Evolutionary conservation across 2,888 invertebrate genomes (phyloP).

Genomic region (Trachelus stipa): DNA sequence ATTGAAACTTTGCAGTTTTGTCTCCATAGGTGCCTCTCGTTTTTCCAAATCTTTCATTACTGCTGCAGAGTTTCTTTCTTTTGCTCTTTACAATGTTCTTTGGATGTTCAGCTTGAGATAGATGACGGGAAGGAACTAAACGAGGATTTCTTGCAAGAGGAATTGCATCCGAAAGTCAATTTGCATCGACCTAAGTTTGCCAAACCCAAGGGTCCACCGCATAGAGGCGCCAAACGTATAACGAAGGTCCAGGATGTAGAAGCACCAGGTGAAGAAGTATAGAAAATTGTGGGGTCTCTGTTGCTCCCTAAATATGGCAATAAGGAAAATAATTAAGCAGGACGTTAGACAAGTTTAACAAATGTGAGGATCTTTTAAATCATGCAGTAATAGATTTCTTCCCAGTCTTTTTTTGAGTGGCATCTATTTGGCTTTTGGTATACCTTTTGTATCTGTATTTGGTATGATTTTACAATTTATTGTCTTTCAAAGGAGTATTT

Average conservation of each 20-base stretch:
- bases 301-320: not conserved
- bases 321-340: conserved; percentile 21
- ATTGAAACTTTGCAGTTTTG: not conserved
- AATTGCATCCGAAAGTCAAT: conserved; percentile 92
- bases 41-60: conserved; percentile 11
- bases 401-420: conserved; percentile 4
- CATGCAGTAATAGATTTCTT: not conserved
- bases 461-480: not conserved
- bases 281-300: conserved; percentile 11
- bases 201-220: conserved; percentile 96
- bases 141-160: conserved; percentile 90
- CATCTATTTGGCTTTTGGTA: not conserved
- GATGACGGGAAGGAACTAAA: conserved; percentile 91
- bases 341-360: conserved; percentile 23
- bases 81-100: conserved; percentile 35
- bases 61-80: conserved; percentile 19
- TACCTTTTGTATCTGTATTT: not conserved
- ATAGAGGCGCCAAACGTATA: conserved; percentile 90
- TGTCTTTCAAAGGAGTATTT: not conserved
- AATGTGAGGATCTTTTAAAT: too few relatives aligned
- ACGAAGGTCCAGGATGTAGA: conserved; percentile 72
- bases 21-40: conserved; percentile 9
- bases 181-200: conserved; percentile 92
- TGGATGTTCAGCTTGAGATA: conserved; percentile 83
- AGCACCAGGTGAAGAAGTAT: conserved; percentile 46